Conservation (phyloP, 2,888 invertebrate species). For the Ormyrus rosae region DNA sequence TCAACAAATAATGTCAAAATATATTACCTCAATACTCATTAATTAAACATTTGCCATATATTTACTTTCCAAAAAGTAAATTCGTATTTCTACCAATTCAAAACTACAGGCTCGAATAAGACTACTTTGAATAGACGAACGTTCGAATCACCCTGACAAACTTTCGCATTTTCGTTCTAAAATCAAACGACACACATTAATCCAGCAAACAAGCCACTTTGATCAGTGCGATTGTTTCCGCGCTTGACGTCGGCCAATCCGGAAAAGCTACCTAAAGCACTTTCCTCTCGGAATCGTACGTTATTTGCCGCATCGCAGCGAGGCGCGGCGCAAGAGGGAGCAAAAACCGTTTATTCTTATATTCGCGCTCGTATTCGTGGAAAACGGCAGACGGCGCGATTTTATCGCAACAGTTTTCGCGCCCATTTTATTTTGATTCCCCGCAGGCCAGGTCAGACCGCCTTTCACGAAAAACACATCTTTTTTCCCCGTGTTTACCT, state of each 20-base stretch:
- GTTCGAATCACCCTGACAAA: no score
- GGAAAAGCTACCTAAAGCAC: no score
- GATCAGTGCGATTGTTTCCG: no score
- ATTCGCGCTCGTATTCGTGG: neutral
- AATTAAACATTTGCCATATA: neutral
- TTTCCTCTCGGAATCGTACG: neutral
- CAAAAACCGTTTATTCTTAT: constrained; percentile 24
- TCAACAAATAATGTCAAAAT: neutral
- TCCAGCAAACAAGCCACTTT: no score
- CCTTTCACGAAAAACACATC: neutral
- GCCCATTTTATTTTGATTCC: constrained; percentile 47
- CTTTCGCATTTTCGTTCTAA: no score
- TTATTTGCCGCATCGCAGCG: neutral
- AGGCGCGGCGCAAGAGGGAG: neutral
- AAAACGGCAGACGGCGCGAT: constrained; percentile 5
- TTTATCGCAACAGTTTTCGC: constrained; percentile 46
- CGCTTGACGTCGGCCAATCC: no score
- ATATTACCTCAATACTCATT: neutral
- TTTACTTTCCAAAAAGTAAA: no score
- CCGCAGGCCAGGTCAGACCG: neutral
- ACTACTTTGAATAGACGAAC: no score
- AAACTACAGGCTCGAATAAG: no score
- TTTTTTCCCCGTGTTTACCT: constrained; percentile 24
- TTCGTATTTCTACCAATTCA: no score
- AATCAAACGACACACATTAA: no score